Evolutionary conservation across 2,888 invertebrate genomes (phyloP).

Genomic region (Caradrina kadenii): DNA sequence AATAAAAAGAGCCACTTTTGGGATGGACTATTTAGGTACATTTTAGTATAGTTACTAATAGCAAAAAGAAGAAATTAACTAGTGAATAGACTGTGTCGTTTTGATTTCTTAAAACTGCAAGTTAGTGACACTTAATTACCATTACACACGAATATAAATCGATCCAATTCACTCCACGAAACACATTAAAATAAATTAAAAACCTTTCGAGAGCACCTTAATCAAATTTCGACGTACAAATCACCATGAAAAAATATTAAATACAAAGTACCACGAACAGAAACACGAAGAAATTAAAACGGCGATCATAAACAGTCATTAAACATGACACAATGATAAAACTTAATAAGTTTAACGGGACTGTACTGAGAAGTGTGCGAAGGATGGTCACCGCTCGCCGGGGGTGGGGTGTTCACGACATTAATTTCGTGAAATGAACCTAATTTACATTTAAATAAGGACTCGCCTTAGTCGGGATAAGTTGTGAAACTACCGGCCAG

Average conservation of each 20-base stretch:
- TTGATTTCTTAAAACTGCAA: background rate
- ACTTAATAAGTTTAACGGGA: constrained; percentile 69
- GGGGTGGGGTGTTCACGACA: constrained; percentile 92
- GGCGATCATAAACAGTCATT: constrained; percentile 72
- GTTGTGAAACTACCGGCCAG: constrained; percentile 90
- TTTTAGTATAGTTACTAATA: background rate
- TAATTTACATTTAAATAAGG: constrained; percentile 97
- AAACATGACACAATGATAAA: constrained; percentile 76
- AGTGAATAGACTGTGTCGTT: background rate
- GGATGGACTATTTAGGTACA: background rate
- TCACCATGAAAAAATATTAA: constrained; percentile 57
- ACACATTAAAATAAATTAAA: constrained; percentile 54
- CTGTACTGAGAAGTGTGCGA: constrained; percentile 65
- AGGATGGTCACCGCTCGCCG: constrained; percentile 77
- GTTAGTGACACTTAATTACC: constrained; percentile 11
- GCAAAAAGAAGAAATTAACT: background rate
- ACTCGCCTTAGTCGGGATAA: constrained; percentile 90
- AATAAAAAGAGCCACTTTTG: too few species aligned
- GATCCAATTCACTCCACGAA: constrained; percentile 36
- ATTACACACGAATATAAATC: constrained; percentile 32
- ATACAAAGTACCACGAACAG: constrained; percentile 55
- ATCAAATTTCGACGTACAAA: constrained; percentile 49
- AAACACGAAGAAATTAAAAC: constrained; percentile 61
- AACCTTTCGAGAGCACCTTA: constrained; percentile 39
- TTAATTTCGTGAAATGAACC: constrained; percentile 97